Evolutionary conservation across 2,888 invertebrate genomes (phyloP), one percentile per base, ranked within the genome.

Genomic region (Apeira syringaria): DNA sequence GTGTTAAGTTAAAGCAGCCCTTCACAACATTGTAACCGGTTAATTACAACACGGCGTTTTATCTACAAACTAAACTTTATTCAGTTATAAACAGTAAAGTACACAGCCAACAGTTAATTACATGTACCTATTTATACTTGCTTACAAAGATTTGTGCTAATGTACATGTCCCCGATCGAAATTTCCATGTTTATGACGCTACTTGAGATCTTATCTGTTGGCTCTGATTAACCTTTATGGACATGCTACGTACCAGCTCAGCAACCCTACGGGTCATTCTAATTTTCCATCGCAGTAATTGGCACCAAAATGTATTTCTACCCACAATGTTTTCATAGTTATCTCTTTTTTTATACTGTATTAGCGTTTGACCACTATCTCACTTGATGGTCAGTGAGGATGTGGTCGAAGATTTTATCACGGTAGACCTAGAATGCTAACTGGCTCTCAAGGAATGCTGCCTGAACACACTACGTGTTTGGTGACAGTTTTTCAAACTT

Each of bases 81-180:
- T 26, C 22, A 12, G n/a, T 5, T 22, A 10, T 33, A 40, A 34
- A 24, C 17, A 29, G 17, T 37, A 36, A 27, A 22, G 24, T 13
- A 8, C 20, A 18, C 18, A 20, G 20, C 20, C 20, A 25, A 36
- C 32, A 17, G 28, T 33, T 28, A 22, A 12, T 27, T 24, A 22
- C 34, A 36, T 26, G n/a, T 36, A 33, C 15, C 3, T 30, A 36
- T 31, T 12, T 36, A 27, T 29, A 29, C 8, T 8, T 35, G 31
- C 20, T 18, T 22, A 38, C 34, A 35, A 31, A 29, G 29, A 41
- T 53, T 44, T 47, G 47, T 42, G 44, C 49, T 53, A 49, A 53
- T 53, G 44, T 47, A 39, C 46, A 34, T 12, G 42, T 36, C 46
- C 31, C 25, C 29, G 43, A 33, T 41, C 33, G 40, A 40, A 44